Evolutionary conservation across 2,113 vertebrate genomes (phyloP).

Genomic region (Trachemys scripta): DNA sequence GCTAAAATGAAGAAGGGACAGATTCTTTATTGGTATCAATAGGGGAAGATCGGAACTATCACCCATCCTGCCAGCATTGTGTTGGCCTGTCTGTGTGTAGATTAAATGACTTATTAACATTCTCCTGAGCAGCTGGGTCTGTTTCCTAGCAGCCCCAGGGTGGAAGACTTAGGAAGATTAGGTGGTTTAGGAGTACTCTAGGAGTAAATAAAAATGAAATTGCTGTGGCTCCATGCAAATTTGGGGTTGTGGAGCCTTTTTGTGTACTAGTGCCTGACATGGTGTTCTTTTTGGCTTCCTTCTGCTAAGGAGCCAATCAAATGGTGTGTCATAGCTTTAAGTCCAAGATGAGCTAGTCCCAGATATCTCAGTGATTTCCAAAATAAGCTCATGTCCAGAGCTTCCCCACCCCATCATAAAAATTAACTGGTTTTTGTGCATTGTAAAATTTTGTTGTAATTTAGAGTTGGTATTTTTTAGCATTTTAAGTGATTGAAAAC

Average conservation of each 20-base stretch:
- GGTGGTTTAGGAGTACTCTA: background rate
- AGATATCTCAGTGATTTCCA: accelerated
- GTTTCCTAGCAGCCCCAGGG: background rate
- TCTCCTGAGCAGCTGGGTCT: background rate
- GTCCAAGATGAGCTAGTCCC: background rate
- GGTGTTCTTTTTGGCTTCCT: background rate
- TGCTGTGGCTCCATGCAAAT: background rate
- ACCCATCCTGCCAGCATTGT: background rate
- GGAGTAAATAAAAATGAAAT: slow-evolving; percentile 6
- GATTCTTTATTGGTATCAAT: background rate
- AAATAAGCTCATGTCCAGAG: accelerated
- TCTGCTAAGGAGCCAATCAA: background rate
- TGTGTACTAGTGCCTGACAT: background rate
- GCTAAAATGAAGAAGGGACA: background rate
- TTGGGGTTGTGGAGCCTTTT: background rate
- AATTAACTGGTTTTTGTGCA: background rate
- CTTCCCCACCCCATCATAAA: background rate
- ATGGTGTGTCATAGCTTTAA: background rate
- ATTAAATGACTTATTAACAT: background rate
- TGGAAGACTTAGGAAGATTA: background rate
- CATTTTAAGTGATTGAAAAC: background rate
- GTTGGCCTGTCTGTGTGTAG: background rate
- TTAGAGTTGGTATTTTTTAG: background rate
- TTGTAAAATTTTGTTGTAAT: background rate
- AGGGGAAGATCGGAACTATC: background rate